Evolutionary conservation across 2,888 invertebrate species (phyloP).

Genomic region (Limulus polyphemus): DNA sequence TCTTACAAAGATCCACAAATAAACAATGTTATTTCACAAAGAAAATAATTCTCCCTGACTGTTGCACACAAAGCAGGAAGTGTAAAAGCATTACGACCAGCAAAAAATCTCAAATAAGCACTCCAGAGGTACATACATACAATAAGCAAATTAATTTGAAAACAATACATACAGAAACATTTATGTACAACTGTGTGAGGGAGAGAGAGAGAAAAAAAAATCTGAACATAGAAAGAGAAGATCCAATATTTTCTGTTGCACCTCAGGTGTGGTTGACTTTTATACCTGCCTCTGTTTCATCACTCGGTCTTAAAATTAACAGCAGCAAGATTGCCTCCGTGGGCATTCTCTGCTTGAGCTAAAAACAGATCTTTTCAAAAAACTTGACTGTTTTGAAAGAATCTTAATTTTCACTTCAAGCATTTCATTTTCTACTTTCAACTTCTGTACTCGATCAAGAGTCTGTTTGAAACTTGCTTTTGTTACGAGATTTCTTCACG

Average conservation of each 20-base stretch:
- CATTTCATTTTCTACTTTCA: constrained; percentile 64
- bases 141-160: too few relatives aligned
- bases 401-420: constrained; percentile 67
- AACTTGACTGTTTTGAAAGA: constrained; percentile 63
- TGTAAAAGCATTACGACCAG: too few relatives aligned
- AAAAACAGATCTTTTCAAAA: constrained; percentile 67
- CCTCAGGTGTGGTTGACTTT: neutral
- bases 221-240: too few relatives aligned
- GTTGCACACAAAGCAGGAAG: too few relatives aligned
- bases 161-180: too few relatives aligned
- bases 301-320: constrained; percentile 31
- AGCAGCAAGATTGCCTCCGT: constrained; percentile 33
- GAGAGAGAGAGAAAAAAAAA: too few relatives aligned
- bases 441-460: constrained; percentile 54
- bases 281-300: constrained; percentile 7
- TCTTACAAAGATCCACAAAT: too few relatives aligned
- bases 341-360: constrained; percentile 55
- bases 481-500: constrained; percentile 66
- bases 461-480: constrained; percentile 57
- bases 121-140: too few relatives aligned
- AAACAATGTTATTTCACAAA: too few relatives aligned
- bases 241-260: neutral
- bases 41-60: too few relatives aligned
- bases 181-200: too few relatives aligned
- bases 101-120: too few relatives aligned